Percentiles rank a stretch among this genome's conserved stretches.
Evolutionary conservation across 2,113 vertebrate species (phyloP).

Genomic region (Tapirus terrestris): DNA sequence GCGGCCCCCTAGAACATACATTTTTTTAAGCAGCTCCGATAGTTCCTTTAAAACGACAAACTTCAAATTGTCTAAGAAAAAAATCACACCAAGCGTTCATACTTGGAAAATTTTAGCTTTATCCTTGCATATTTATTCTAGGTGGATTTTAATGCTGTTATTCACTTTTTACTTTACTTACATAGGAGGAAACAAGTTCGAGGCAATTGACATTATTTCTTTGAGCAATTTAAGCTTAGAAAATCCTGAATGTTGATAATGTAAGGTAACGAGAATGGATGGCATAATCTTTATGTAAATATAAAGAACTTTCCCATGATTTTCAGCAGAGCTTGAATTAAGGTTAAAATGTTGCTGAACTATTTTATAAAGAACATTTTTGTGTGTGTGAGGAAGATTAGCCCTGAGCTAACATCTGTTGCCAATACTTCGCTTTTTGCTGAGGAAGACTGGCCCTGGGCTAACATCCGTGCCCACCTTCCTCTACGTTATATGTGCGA

Average conservation of each 20-base stretch:
- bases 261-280: neutral
- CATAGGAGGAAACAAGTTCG: neutral
- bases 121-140: neutral
- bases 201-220: neutral
- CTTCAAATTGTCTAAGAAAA: neutral
- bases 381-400: too few relatives aligned
- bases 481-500: too few relatives aligned
- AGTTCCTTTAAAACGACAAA: slow-evolving; percentile 42
- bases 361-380: neutral
- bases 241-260: neutral
- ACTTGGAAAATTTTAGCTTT: slow-evolving; percentile 38
- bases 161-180: slow-evolving; percentile 15
- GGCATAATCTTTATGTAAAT: neutral
- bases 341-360: neutral
- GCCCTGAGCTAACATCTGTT: too few relatives aligned
- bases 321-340: slow-evolving; percentile 12
- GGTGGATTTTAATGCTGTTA: neutral
- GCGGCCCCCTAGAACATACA: too few relatives aligned
- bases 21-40: neutral
- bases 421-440: too few relatives aligned
- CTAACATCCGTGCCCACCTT: too few relatives aligned
- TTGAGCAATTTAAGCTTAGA: slow-evolving; percentile 1
- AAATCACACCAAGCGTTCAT: neutral
- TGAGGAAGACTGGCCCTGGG: too few relatives aligned
- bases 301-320: neutral